Percentiles rank a stretch among this genome's conserved stretches.
These are phyloP conservation scores for Synanthedon tipuliformis DNA, from an alignment of 2,888 invertebrate species.

Conservation along the genomic window DNA sequence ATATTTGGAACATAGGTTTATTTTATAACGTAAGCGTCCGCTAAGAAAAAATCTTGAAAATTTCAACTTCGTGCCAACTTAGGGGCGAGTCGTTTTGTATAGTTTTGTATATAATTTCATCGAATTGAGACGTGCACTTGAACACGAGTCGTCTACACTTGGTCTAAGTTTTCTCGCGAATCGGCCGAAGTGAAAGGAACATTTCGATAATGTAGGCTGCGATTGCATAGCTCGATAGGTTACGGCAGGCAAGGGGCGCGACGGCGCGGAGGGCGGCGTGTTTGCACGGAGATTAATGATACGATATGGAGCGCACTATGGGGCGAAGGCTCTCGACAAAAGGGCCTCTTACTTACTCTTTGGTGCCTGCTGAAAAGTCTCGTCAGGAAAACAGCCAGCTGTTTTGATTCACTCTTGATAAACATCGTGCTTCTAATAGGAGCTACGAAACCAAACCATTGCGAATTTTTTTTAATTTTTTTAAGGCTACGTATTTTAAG, in stretches of 20 bases:
- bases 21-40: no score
- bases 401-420: not conserved
- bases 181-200: slow-evolving; percentile 8
- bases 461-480: no score
- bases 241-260: slow-evolving; percentile 5
- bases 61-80: no score
- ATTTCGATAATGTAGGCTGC: slow-evolving; percentile 12
- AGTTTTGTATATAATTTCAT: not conserved
- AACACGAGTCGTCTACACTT: not conserved
- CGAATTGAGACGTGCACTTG: not conserved
- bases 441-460: no score
- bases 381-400: slow-evolving; percentile 20
- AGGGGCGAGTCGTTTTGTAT: no score
- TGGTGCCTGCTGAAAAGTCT: slow-evolving; percentile 43
- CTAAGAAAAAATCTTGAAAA: no score
- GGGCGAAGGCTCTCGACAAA: slow-evolving; percentile 47
- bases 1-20: no score
- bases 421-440: not conserved
- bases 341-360: slow-evolving; percentile 59
- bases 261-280: slow-evolving; percentile 27
- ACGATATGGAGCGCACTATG: slow-evolving; percentile 43
- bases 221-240: slow-evolving; percentile 14
- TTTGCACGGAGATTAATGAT: slow-evolving; percentile 62
- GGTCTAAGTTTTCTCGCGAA: not conserved
- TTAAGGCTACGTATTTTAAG: no score